Conservation (phyloP, 2,888 invertebrate genomes). For the Spatulosminthurus flaviceps region DNA sequence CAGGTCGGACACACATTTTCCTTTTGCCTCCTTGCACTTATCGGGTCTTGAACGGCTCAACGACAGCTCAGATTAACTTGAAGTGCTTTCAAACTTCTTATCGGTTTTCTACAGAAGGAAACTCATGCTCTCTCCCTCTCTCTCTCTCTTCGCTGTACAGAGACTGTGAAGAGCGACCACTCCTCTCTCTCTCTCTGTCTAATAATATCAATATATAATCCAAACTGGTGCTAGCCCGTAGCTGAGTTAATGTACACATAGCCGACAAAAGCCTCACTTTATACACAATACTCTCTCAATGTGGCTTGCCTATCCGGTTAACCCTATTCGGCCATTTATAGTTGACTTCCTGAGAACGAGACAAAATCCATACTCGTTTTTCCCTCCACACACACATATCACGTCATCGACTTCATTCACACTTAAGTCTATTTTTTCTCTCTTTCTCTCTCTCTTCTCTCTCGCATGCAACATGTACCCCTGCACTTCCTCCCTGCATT, state of each 20-base stretch:
- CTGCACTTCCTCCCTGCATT: too few species aligned
- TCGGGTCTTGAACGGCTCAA: constrained; percentile 51
- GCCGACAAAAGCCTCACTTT: constrained; percentile 11
- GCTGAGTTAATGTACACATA: constrained; percentile 18
- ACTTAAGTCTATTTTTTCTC: neutral
- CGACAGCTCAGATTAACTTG: constrained; percentile 55
- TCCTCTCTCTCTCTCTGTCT: constrained; percentile 13
- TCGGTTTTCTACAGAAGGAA: constrained; percentile 50
- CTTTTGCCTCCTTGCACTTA: constrained; percentile 48
- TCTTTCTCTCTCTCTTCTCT: too few species aligned
- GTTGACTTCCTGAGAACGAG: constrained; percentile 32
- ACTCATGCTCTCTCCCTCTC: neutral
- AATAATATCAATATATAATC: constrained; percentile 33
- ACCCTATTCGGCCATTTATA: constrained; percentile 29
- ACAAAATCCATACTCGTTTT: neutral
- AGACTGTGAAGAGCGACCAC: neutral
- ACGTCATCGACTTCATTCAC: constrained; percentile 14
- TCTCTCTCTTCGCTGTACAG: neutral
- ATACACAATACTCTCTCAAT: constrained; percentile 8
- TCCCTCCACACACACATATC: neutral
- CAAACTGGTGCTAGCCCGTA: constrained; percentile 1
- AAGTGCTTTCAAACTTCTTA: constrained; percentile 56
- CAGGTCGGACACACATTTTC: constrained; percentile 49
- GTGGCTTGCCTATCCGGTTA: constrained; percentile 26
- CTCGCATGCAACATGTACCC: neutral